phyloP scores from a whole-genome alignment of 2,113 vertebrate genomes.

The Sylvilagus bachmani region DNA sequence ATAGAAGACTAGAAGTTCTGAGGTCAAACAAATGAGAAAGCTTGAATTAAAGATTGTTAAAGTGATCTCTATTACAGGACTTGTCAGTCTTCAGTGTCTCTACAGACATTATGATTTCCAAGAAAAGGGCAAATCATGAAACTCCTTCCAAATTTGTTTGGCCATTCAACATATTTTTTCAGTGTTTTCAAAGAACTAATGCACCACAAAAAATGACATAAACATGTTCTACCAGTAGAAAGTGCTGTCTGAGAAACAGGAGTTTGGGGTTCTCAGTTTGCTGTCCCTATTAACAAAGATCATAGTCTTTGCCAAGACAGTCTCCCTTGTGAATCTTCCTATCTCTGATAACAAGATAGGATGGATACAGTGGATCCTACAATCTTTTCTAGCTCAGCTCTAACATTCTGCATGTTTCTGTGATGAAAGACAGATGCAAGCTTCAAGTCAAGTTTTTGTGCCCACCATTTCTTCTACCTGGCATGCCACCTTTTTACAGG shows the following conservation, averaged over 20 bases:
- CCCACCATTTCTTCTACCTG: neutral
- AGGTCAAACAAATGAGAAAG: slow-evolving; percentile 14
- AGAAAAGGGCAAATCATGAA: neutral
- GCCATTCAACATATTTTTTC: neutral
- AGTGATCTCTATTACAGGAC: neutral
- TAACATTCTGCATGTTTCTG: neutral
- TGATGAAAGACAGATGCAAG: neutral
- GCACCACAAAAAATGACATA: neutral
- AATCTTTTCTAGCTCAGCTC: neutral
- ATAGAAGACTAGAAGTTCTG: neutral
- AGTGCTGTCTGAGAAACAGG: neutral
- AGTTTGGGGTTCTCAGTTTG: neutral
- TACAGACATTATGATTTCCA: neutral
- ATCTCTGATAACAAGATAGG: neutral
- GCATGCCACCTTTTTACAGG: neutral
- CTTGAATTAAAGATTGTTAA: neutral
- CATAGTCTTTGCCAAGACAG: neutral
- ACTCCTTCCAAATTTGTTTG: neutral
- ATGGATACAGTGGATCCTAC: too few species aligned
- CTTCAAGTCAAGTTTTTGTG: neutral
- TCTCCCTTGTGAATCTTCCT: neutral
- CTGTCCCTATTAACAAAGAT: neutral
- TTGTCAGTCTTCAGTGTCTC: neutral
- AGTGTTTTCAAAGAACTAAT: neutral
- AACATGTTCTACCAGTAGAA: neutral